Percentiles rank a stretch among this genome's conserved stretches.
phyloP scores from a whole-genome alignment of 2,888 invertebrate species.

The Spatulosminthurus flaviceps region DNA sequence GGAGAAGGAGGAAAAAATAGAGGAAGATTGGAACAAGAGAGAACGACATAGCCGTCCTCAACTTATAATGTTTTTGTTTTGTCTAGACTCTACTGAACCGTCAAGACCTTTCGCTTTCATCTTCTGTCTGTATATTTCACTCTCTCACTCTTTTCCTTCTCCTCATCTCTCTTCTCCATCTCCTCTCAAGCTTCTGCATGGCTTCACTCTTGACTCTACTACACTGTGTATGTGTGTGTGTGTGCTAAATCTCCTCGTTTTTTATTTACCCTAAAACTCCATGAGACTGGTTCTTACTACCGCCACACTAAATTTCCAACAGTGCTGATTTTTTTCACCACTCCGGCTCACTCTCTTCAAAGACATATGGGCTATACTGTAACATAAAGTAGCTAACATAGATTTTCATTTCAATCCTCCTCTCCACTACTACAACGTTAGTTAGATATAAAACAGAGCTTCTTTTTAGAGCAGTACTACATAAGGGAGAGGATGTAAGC shows the following conservation, averaged over 20 bases:
- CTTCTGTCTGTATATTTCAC: not conserved
- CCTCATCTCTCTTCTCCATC: not conserved
- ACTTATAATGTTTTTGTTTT: slow-evolving; percentile 24
- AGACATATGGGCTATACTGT: too few species aligned
- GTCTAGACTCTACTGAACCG: slow-evolving; percentile 35
- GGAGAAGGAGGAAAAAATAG: not conserved
- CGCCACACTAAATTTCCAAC: not conserved
- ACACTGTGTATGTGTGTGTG: not conserved
- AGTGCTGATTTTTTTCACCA: not conserved
- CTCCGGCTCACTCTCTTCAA: not conserved
- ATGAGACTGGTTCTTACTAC: not conserved
- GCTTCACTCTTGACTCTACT: not conserved
- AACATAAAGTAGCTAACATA: too few species aligned
- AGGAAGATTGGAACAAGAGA: not conserved
- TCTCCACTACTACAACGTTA: too few species aligned
- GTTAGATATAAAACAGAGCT: too few species aligned
- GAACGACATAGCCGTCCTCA: not conserved
- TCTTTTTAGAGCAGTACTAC: too few species aligned
- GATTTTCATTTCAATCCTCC: too few species aligned
- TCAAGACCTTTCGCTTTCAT: slow-evolving; percentile 21
- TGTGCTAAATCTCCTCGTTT: slow-evolving; percentile 10
- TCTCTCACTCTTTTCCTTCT: not conserved
- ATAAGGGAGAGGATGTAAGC: too few species aligned
- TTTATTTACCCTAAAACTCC: not conserved
- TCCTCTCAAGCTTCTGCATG: slow-evolving; percentile 5